Conservation (phyloP, 2,888 invertebrate species). For the Mylabris sibirica region DNA sequence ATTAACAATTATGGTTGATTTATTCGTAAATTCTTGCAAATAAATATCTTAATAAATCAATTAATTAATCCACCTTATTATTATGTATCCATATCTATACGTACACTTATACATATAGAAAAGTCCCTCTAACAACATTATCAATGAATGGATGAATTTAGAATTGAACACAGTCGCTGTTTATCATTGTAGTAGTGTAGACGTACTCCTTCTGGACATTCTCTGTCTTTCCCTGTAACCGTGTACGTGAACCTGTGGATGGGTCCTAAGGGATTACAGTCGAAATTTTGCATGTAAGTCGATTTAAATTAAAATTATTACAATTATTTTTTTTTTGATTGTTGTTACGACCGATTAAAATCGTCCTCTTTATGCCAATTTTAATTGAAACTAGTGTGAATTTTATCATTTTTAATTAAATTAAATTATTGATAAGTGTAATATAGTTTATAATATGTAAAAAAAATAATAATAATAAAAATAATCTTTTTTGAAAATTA, state of each 20-base stretch:
- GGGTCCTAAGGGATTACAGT: neutral
- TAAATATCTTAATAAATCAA: neutral
- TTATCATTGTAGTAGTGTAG: slow-evolving; percentile 33
- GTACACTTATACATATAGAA: too few relatives aligned
- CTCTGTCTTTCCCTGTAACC: too few relatives aligned
- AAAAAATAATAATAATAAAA: neutral
- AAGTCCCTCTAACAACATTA: slow-evolving; percentile 21
- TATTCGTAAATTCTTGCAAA: neutral
- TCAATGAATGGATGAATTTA: slow-evolving; percentile 36
- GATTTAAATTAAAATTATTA: neutral
- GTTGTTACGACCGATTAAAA: neutral
- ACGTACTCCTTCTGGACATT: slow-evolving; percentile 17
- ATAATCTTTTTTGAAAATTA: too few relatives aligned
- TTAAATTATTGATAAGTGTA: neutral
- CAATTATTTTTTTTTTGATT: neutral
- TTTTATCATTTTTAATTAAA: neutral
- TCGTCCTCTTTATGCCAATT: neutral
- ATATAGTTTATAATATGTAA: too few relatives aligned
- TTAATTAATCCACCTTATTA: neutral
- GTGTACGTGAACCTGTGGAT: too few relatives aligned
- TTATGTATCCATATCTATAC: neutral
- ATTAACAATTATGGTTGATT: neutral
- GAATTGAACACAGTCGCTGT: slow-evolving; percentile 36
- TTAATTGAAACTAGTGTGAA: slow-evolving; percentile 3
- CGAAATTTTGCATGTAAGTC: neutral